Conservation (phyloP, 1,140 invertebrate species). For the Saccostrea glomerata region DNA sequence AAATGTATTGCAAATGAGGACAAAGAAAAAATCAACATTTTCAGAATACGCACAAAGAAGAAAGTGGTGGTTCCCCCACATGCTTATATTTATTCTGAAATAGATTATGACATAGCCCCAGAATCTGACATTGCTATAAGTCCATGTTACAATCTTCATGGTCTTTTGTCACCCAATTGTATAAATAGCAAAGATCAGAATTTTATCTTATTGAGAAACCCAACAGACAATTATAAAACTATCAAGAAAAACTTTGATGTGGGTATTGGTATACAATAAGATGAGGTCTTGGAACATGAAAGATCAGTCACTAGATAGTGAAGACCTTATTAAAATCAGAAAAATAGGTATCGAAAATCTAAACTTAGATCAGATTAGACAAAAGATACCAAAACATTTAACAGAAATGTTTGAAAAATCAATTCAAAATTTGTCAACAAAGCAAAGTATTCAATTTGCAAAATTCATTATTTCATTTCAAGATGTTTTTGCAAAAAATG, state of each 20-base stretch:
- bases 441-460: no score
- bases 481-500: constrained; percentile 40
- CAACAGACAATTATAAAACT: constrained; percentile 38
- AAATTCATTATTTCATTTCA: constrained; percentile 19
- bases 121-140: background rate
- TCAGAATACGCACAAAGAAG: background rate
- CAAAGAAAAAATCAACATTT: background rate
- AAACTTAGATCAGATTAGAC: background rate
- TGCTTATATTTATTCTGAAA: background rate
- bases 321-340: background rate
- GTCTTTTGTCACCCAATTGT: constrained; percentile 33
- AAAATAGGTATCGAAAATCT: background rate
- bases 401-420: background rate
- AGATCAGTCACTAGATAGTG: background rate
- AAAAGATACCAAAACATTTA: constrained; percentile 19
- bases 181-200: background rate
- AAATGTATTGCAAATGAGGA: background rate
- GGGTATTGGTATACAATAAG: constrained; percentile 31
- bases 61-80: constrained; percentile 22
- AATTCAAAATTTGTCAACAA: background rate
- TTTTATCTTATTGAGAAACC: constrained; percentile 1
- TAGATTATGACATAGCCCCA: background rate
- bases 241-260: background rate
- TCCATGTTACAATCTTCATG: background rate
- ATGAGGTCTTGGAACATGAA: background rate